These are phyloP conservation scores for Asteroscopus sphinx DNA, from an alignment of 2,888 invertebrate genomes.

Conservation along the genomic window DNA sequence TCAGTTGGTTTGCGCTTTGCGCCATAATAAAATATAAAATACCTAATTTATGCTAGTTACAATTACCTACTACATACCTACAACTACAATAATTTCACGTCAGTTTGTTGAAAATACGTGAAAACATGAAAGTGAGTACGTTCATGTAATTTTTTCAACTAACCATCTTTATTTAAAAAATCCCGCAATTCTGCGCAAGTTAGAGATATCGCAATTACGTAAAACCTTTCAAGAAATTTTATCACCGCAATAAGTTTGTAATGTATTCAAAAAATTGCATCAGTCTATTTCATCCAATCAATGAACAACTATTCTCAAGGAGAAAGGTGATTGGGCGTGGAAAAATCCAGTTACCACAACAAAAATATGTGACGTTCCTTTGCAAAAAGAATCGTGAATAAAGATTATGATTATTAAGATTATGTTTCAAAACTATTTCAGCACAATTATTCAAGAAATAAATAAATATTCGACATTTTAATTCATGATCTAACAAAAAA, in stretches of 20 bases:
- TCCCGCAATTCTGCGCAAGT: neutral
- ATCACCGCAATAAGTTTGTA: constrained; percentile 19
- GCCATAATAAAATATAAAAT: too few relatives aligned
- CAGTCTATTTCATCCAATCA: constrained; percentile 61
- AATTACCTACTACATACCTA: too few relatives aligned
- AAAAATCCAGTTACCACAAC: constrained; percentile 28
- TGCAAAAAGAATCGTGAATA: constrained; percentile 25
- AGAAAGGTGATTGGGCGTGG: constrained; percentile 50
- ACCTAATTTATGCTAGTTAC: too few relatives aligned
- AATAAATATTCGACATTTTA: too few relatives aligned
- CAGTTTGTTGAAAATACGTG: too few relatives aligned
- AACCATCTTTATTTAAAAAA: neutral
- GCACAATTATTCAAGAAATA: too few relatives aligned
- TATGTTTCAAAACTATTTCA: too few relatives aligned
- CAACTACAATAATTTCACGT: too few relatives aligned
- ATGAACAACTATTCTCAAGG: constrained; percentile 15
- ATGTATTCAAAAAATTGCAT: constrained; percentile 72
- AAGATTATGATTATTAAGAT: too few relatives aligned
- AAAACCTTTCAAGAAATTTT: neutral
- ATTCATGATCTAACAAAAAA: too few relatives aligned
- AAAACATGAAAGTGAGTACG: too few relatives aligned
- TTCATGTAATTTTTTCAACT: neutral
- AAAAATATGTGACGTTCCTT: constrained; percentile 27
- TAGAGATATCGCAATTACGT: neutral
- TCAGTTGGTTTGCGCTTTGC: too few relatives aligned